Conservation (phyloP, 1,140 invertebrate genomes). For the Micrasema minimum region DNA sequence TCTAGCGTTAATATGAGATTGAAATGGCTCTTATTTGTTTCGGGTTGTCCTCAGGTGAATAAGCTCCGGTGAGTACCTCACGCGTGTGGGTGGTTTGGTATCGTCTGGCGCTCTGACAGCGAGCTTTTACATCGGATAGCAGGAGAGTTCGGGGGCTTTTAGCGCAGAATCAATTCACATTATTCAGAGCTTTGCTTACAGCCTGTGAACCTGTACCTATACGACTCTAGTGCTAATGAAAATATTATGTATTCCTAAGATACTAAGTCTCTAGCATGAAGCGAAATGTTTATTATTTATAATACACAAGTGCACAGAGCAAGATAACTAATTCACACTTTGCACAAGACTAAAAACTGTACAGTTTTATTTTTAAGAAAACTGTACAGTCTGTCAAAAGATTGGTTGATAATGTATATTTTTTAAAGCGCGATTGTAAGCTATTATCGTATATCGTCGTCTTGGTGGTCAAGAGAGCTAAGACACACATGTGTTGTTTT, state of each 20-base stretch:
- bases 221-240: slow-evolving; percentile 41
- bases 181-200: slow-evolving; percentile 46
- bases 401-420: no score
- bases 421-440: no score
- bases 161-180: slow-evolving; percentile 50
- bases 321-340: no score
- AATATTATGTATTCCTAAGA: slow-evolving; percentile 46
- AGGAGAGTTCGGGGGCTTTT: slow-evolving; percentile 36
- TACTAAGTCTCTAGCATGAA: no score
- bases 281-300: no score
- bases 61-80: slow-evolving; percentile 14
- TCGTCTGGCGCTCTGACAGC: slow-evolving; percentile 45
- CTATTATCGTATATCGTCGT: no score
- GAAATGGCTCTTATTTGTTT: neutral
- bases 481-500: no score
- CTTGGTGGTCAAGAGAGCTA: no score
- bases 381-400: no score
- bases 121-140: slow-evolving; percentile 48
- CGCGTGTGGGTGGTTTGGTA: slow-evolving; percentile 18
- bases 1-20: neutral
- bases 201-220: slow-evolving; percentile 23
- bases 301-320: no score
- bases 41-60: neutral
- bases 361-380: no score
- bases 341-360: no score